These are phyloP conservation scores for Lissocephala sabroskyi DNA, from an alignment of 2,888 invertebrate genomes.

Conservation along the genomic window DNA sequence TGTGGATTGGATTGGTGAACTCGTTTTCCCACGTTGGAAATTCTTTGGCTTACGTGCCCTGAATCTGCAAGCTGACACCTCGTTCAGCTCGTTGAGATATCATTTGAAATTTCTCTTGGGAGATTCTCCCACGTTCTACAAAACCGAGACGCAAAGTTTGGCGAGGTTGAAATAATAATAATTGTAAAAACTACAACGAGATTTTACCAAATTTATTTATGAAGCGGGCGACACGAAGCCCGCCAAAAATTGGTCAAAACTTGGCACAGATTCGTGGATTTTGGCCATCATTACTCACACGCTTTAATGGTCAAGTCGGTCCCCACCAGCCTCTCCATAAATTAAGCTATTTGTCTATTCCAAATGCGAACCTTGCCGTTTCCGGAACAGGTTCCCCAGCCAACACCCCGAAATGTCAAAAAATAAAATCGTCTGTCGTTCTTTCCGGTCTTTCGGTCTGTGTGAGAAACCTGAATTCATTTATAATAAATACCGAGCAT, in stretches of 20 bases:
- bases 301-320: too few relatives aligned
- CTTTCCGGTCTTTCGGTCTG: slow-evolving; percentile 41
- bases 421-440: slow-evolving; percentile 22
- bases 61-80: slow-evolving; percentile 52
- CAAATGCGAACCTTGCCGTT: too few relatives aligned
- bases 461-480: slow-evolving; percentile 46
- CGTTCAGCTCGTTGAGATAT: slow-evolving; percentile 22
- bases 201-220: too few relatives aligned
- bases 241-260: too few relatives aligned
- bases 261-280: too few relatives aligned
- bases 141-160: slow-evolving; percentile 16
- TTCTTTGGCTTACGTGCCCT: slow-evolving; percentile 64
- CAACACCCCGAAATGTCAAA: slow-evolving; percentile 12
- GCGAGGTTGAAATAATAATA: too few relatives aligned
- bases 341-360: too few relatives aligned
- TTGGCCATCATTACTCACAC: too few relatives aligned
- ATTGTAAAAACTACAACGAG: too few relatives aligned
- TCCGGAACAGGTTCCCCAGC: slow-evolving; percentile 28
- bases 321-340: too few relatives aligned
- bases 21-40: slow-evolving; percentile 64
- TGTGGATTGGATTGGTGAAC: slow-evolving; percentile 45
- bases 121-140: slow-evolving; percentile 53
- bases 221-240: too few relatives aligned
- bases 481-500: slow-evolving; percentile 36
- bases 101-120: background rate